Evolutionary conservation across 2,888 invertebrate genomes (phyloP).

Genomic region (Drosophila parthenogenetica): DNA sequence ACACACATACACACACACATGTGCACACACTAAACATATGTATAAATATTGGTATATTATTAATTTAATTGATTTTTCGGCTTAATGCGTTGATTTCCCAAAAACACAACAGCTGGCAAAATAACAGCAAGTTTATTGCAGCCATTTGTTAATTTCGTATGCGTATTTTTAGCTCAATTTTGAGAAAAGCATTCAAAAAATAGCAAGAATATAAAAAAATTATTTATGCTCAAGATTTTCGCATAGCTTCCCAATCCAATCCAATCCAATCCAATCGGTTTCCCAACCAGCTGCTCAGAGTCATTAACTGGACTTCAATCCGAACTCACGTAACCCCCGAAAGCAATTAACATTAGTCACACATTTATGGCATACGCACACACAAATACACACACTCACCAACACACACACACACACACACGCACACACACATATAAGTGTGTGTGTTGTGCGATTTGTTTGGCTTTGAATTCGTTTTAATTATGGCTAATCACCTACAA

Average conservation of each 20-base stretch:
- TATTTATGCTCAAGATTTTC: conserved; percentile 30
- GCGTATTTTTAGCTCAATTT: conserved; percentile 58
- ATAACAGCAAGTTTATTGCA: conserved; percentile 59
- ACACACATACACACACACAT: neutral
- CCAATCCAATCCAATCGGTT: neutral
- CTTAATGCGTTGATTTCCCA: conserved; percentile 58
- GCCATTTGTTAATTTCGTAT: conserved; percentile 16
- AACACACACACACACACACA: no score
- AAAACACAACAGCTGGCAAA: conserved; percentile 60
- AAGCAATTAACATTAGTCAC: conserved; percentile 47
- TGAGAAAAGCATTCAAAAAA: conserved; percentile 31
- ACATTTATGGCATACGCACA: conserved; percentile 33
- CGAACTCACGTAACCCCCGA: conserved; percentile 48
- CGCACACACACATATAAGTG: no score
- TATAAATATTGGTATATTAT: conserved; percentile 61
- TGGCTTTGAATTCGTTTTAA: conserved; percentile 53
- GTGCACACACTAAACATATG: neutral
- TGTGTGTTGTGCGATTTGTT: conserved; percentile 49
- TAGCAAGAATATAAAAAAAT: conserved; percentile 9
- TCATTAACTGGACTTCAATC: conserved; percentile 16
- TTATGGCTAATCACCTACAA: conserved; percentile 63
- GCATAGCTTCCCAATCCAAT: conserved; percentile 7
- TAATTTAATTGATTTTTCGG: conserved; percentile 71
- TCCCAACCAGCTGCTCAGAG: conserved; percentile 25
- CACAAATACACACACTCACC: neutral